Evolutionary conservation across 2,888 invertebrate genomes (phyloP), one percentile per base, ranked within the genome.

Genomic region (Philopedon plagiatum): DNA sequence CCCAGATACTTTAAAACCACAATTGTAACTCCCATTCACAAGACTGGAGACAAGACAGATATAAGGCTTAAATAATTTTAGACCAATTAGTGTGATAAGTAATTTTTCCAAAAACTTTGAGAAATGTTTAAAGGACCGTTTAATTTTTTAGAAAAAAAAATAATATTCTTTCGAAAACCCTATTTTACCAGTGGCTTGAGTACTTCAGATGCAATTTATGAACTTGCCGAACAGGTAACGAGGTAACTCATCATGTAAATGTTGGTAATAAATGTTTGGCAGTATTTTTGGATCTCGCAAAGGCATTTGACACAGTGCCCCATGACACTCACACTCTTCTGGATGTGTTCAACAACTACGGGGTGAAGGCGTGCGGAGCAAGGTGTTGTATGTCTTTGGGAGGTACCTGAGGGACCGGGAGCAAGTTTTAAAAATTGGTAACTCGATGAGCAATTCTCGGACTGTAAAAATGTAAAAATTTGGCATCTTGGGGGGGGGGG

Each of bases 61-160:
- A n/a, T n/a, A n/a, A n/a, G n/a, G n/a, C n/a, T n/a, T 61, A 18
- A 34, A 44, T 23, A 69, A 69, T 15, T 69, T 26, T 34, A 8
- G 64, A 9, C 63, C 63, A 21, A 64, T 70, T 15, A 70, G 56
- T 44, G 18, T 70, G 29, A 70, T 70, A 29, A 70, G 34, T 44
- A 70, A 49, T 29, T 51, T 62, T 49, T 37, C 44, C 7, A 70
- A 64, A 39, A 37, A 54, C 3, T 69, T 69, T 51, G 62, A 62
- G 32, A 69, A 54, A 54, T 69, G 62, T 15, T 34, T 49, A 11
- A 68, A 62, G 26, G 37, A 32, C 2, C 56, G 70, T 32, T 11
- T 63, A 32, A 26, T 54, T 51, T 26, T 56, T 64, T 5, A n/a
- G n/a, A n/a, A 57, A 44, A 11, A 19, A 51, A 15, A 37, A 68